Evolutionary conservation across 2,113 vertebrate species (phyloP).

Genomic region (Amblyopsis rosae): DNA sequence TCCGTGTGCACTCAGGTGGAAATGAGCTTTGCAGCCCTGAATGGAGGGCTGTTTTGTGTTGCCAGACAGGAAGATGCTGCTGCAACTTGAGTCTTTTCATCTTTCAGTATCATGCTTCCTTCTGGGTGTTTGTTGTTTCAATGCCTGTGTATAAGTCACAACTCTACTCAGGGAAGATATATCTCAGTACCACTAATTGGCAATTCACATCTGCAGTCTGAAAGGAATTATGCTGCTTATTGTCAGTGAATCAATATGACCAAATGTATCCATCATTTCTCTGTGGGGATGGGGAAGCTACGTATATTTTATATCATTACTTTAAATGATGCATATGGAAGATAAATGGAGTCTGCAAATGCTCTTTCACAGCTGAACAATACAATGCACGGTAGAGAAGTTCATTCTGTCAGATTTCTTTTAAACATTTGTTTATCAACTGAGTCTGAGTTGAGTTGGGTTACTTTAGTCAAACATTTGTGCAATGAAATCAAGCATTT

Average conservation of each 20-base stretch:
- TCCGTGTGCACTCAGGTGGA: conserved; percentile 51
- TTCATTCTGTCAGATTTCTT: conserved; percentile 13
- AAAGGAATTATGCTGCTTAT: conserved; percentile 13
- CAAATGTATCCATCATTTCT: conserved; percentile 6
- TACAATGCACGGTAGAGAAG: conserved; percentile 11
- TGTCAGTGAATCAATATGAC: conserved; percentile 29
- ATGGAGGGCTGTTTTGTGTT: conserved; percentile 39
- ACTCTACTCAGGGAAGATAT: conserved; percentile 3
- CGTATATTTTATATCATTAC: conserved; percentile 22
- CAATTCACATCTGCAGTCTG: conserved; percentile 34
- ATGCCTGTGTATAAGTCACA: not conserved
- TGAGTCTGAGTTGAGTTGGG: conserved; percentile 25
- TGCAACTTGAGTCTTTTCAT: conserved; percentile 18
- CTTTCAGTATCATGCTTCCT: conserved; percentile 15
- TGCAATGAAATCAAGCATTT: conserved; percentile 41
- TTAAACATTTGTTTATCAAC: conserved; percentile 31
- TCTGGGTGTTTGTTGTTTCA: conserved; percentile 10
- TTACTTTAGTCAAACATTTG: conserved; percentile 34
- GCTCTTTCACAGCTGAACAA: conserved; percentile 26
- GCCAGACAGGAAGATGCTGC: conserved; percentile 36
- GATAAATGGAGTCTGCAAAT: conserved; percentile 31
- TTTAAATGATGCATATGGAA: conserved; percentile 29
- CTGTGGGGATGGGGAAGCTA: conserved; percentile 1
- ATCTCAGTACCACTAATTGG: conserved; percentile 35
- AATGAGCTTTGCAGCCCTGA: conserved; percentile 29